Evolutionary conservation across 1,140 invertebrate genomes (phyloP).

Genomic region (Homarus americanus): DNA sequence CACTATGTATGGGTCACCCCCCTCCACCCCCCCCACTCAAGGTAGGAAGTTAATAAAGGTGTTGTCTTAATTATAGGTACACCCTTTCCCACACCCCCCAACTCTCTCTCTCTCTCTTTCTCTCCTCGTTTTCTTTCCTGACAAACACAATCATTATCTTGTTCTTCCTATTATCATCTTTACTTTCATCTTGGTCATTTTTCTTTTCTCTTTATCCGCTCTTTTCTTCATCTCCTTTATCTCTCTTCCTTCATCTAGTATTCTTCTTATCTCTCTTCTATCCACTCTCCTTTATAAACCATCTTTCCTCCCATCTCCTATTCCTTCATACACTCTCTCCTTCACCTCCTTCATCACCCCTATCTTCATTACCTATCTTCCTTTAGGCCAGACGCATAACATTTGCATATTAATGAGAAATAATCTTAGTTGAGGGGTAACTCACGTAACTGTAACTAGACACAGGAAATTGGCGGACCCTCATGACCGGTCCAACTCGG

Average conservation of each 20-base stretch:
- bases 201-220: background rate
- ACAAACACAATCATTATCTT: background rate
- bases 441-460: conserved; percentile 4
- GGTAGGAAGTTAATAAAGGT: too few species aligned
- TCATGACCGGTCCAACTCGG: too few species aligned
- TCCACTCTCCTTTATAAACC: background rate
- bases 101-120: background rate
- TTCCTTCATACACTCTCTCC: too few species aligned
- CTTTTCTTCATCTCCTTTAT: background rate
- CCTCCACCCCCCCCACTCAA: background rate
- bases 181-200: background rate
- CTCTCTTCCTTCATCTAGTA: background rate
- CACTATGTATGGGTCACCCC: conserved; percentile 15
- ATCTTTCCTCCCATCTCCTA: too few species aligned
- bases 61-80: conserved; percentile 23
- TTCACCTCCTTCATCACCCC: conserved; percentile 4
- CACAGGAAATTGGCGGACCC: too few species aligned
- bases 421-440: conserved; percentile 9
- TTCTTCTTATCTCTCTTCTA: background rate
- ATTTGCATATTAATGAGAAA: conserved; percentile 38
- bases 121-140: background rate
- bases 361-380: conserved; percentile 3
- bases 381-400: conserved; percentile 5
- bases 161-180: background rate
- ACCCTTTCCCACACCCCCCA: background rate